Base-by-base conservation (phyloP, 2,113 vertebrate genomes). In the Platysteira castanea region DNA sequence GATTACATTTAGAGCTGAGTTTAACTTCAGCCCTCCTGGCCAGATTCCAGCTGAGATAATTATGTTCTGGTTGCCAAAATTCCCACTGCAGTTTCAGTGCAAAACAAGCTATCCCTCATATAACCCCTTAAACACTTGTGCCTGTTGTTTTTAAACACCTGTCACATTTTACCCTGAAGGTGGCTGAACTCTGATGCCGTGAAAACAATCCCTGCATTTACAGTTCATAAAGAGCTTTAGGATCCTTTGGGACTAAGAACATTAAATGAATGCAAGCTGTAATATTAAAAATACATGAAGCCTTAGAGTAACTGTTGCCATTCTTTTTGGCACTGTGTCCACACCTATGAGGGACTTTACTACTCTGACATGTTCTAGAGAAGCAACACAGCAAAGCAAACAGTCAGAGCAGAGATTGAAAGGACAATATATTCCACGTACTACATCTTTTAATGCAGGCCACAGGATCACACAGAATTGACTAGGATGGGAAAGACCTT, bases 201-300 rank as follows among this genome's bases (percentile, higher is more conserved):
- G 52, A 70, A 95, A 93, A 59, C 53, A 94, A 90, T 15, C 73
- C 15, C 53, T 57, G 33, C 31, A 28, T 80, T 86, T 92, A 71
- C 49, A 87, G 76, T 61, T 87, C 83, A 68, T 53, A 63, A 86
- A 93, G 83, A 75, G 73, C 46, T 82, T 81, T 71, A 61, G 83
- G 85, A 87, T 39, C 83, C 64, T 71, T 49, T 81, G 93, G 71
- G 83, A 81, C 74, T 49, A 64, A 90, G 49, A 85, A 47, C 68
- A 63, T 77, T 80, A 88, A 90, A 80, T 49, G 35, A 78, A 84
- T 60, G 42, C 52, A 92, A 92, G n/a, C 18, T 93, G 86, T 10
- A 89, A 67, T 64, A 87, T 94, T 81, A 88, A 88, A 94, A 95
- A 91, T 93, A 71, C 42, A 94, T 70, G 83, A 80, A 80, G 75